A percentile compares a stretch with the other conserved stretches of the same genome.
Evolutionary conservation across 2,113 vertebrate genomes (phyloP).

Genomic region (Psophia crepitans): DNA sequence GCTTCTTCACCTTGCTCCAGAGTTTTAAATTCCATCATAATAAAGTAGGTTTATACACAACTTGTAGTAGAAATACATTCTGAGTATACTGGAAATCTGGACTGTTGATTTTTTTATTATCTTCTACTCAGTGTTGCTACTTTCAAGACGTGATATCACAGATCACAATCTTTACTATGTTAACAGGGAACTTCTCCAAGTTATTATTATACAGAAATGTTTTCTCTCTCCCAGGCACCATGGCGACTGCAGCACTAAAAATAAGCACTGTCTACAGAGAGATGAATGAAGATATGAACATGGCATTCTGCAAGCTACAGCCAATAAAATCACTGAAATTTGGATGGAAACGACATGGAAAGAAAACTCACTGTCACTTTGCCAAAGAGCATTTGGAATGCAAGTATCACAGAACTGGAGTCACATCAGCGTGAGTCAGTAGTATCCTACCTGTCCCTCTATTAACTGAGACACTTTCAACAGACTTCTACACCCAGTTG

Average conservation of each 20-base stretch:
- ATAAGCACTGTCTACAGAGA: neutral
- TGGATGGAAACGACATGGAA: neutral
- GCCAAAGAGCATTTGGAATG: neutral
- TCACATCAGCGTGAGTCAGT: neutral
- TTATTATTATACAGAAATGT: neutral
- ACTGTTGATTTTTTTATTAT: neutral
- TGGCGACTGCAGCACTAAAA: neutral
- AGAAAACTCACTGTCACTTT: neutral
- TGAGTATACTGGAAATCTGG: neutral
- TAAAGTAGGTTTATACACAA: neutral
- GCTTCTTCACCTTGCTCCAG: neutral
- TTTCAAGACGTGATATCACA: neutral
- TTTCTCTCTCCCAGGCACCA: neutral
- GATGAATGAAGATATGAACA: neutral
- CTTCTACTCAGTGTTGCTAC: neutral
- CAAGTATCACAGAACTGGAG: neutral
- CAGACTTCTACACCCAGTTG: neutral
- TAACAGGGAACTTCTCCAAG: slow-evolving; percentile 1
- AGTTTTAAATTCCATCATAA: neutral
- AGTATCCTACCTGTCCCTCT: neutral
- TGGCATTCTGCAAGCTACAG: neutral
- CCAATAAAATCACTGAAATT: neutral
- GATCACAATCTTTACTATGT: neutral
- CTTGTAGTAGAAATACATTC: neutral
- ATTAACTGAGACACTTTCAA: neutral